Evolutionary conservation across 2,888 invertebrate genomes (phyloP).

Genomic region (Azorinus chamasolen): DNA sequence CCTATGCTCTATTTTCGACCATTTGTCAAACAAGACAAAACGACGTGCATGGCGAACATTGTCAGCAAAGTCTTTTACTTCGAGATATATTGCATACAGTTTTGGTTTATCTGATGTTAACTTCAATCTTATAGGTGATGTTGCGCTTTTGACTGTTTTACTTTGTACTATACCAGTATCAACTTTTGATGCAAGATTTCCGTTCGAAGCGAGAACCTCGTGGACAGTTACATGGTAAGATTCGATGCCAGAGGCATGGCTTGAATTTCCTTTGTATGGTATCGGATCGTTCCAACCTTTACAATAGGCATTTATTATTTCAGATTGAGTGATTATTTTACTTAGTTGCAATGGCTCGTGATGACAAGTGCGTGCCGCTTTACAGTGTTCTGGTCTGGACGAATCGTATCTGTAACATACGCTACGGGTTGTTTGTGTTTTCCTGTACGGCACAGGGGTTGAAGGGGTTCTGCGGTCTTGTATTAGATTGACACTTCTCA

Average conservation of each 20-base stretch:
- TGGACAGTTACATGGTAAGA: neutral
- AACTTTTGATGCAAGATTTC: neutral
- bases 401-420: slow-evolving; percentile 26
- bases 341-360: neutral
- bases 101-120: slow-evolving; percentile 22
- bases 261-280: neutral
- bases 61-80: slow-evolving; percentile 60
- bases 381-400: neutral
- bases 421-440: neutral
- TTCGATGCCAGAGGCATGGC: slow-evolving; percentile 14
- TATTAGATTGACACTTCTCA: neutral
- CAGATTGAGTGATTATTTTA: neutral
- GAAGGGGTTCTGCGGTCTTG: neutral
- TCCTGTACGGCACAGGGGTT: slow-evolving; percentile 18
- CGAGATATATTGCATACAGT: slow-evolving; percentile 24
- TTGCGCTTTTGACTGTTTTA: slow-evolving; percentile 7
- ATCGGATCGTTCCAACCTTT: slow-evolving; percentile 10
- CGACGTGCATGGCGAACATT: slow-evolving; percentile 53
- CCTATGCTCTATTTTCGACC: slow-evolving; percentile 30
- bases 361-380: neutral
- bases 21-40: slow-evolving; percentile 61
- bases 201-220: neutral
- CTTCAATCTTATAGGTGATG: slow-evolving; percentile 1
- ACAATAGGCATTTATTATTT: neutral
- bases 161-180: neutral